phyloP scores from a whole-genome alignment of 2,797 vertebrate species.

The Sciaenops ocellatus region DNA sequence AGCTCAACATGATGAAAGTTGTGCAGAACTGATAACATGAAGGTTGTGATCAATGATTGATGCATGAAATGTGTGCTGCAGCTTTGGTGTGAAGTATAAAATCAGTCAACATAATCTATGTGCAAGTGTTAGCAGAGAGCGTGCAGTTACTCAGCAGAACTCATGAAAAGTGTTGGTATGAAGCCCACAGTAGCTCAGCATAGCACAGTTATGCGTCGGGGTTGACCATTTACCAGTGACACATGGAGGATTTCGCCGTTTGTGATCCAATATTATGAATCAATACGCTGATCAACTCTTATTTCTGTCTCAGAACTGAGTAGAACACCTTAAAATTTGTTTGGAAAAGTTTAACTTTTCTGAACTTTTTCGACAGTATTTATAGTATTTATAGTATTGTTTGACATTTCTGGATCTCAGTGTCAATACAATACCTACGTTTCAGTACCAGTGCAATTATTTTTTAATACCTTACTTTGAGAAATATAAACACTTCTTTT shows the following conservation, averaged over 20 bases:
- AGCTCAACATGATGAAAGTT: slow-evolving; percentile 3
- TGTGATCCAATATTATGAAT: background rate
- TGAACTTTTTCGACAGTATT: too few relatives aligned
- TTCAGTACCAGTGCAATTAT: too few relatives aligned
- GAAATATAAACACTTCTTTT: too few relatives aligned
- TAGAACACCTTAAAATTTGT: background rate
- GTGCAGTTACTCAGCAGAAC: background rate
- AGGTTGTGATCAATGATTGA: background rate
- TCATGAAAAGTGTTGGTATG: background rate
- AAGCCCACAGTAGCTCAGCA: background rate
- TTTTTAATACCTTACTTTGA: too few relatives aligned
- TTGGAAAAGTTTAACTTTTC: too few relatives aligned
- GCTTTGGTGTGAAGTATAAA: too few relatives aligned
- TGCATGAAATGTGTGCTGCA: background rate
- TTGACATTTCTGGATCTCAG: too few relatives aligned
- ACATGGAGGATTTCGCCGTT: background rate
- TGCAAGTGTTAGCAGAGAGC: background rate
- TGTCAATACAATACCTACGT: too few relatives aligned
- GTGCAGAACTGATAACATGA: background rate
- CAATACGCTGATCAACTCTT: background rate
- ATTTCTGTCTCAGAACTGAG: background rate
- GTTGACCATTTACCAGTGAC: background rate
- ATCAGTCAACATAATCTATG: slow-evolving; percentile 1
- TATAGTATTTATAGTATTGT: too few relatives aligned
- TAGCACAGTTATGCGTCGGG: background rate